Conservation (phyloP, 1,140 invertebrate genomes). For the Trigoniulus corallinus region DNA sequence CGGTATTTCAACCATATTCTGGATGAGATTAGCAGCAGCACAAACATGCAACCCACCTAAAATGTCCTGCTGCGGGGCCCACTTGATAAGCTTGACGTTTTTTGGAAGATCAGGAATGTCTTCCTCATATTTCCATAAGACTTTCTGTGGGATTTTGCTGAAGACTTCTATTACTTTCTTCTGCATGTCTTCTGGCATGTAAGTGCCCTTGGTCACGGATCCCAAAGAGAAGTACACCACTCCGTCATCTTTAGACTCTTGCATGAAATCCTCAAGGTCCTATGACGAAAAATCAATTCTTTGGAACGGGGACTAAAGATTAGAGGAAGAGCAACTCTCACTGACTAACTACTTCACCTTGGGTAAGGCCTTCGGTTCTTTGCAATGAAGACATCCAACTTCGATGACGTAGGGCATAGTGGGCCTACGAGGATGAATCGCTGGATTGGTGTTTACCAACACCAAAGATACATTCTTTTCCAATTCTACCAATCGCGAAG, state of each 20-base stretch:
- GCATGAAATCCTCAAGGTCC: constrained; percentile 43
- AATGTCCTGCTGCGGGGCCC: constrained; percentile 54
- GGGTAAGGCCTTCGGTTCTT: constrained; percentile 12
- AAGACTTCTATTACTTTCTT: constrained; percentile 11
- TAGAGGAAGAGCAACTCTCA: background rate
- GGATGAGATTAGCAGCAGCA: background rate
- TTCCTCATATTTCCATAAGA: constrained; percentile 11
- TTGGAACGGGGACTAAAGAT: background rate
- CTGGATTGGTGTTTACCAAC: constrained; percentile 13
- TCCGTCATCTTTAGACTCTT: constrained; percentile 41
- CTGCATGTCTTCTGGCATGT: constrained; percentile 5
- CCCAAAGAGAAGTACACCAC: constrained; percentile 41
- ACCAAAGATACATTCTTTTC: constrained; percentile 20
- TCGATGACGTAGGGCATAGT: constrained; percentile 11
- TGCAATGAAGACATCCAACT: constrained; percentile 16
- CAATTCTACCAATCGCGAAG: constrained; percentile 14
- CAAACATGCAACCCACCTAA: constrained; percentile 33
- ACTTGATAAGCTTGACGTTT: constrained; percentile 43
- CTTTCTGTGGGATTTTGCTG: constrained; percentile 7
- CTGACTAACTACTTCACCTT: constrained; percentile 29
- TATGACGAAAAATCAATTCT: background rate
- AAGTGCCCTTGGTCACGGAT: background rate
- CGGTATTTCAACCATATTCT: background rate
- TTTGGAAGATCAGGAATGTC: constrained; percentile 20
- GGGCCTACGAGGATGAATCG: constrained; percentile 6